These are phyloP conservation scores for Chrysodeixis includens DNA, from an alignment of 2,888 invertebrate genomes.

Conservation along the genomic window DNA sequence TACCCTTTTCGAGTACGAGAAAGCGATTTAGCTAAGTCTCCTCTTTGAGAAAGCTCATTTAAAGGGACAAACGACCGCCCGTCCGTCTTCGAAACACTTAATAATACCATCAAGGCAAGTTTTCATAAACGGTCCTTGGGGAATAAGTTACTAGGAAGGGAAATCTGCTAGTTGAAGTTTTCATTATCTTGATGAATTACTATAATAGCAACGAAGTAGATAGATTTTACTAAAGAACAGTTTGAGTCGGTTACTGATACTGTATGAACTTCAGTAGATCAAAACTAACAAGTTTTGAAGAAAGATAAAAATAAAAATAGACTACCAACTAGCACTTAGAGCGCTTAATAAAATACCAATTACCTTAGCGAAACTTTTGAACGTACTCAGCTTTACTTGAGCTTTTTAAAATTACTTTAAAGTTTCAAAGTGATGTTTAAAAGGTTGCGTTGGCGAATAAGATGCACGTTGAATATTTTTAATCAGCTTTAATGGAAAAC, in stretches of 20 bases:
- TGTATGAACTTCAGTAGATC: too few species aligned
- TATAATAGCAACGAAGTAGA: not conserved
- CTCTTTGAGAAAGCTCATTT: conserved; percentile 49
- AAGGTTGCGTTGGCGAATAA: too few species aligned
- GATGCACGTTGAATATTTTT: conserved; percentile 1
- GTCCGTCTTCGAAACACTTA: conserved; percentile 39
- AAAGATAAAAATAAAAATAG: too few species aligned
- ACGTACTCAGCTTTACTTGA: not conserved
- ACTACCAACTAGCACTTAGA: too few species aligned
- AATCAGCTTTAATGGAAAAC: conserved; percentile 15
- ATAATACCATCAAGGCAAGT: conserved; percentile 42
- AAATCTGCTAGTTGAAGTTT: not conserved
- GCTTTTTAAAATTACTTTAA: too few species aligned
- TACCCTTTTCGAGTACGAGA: conserved; percentile 42
- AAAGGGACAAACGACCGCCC: conserved; percentile 42
- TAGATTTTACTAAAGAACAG: not conserved
- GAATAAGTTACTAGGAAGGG: conserved; percentile 11
- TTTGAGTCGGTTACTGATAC: not conserved
- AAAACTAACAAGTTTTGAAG: too few species aligned
- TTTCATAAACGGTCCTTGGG: conserved; percentile 24
- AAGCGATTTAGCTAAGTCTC: conserved; percentile 51
- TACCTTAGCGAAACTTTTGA: too few species aligned
- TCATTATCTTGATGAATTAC: conserved; percentile 15
- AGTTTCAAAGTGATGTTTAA: too few species aligned
- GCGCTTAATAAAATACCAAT: too few species aligned